A percentile compares a stretch with the other conserved stretches of the same genome.
These are phyloP conservation scores for Anoplopoma fimbria DNA, from an alignment of 2,113 vertebrate genomes.

Conservation along the genomic window DNA sequence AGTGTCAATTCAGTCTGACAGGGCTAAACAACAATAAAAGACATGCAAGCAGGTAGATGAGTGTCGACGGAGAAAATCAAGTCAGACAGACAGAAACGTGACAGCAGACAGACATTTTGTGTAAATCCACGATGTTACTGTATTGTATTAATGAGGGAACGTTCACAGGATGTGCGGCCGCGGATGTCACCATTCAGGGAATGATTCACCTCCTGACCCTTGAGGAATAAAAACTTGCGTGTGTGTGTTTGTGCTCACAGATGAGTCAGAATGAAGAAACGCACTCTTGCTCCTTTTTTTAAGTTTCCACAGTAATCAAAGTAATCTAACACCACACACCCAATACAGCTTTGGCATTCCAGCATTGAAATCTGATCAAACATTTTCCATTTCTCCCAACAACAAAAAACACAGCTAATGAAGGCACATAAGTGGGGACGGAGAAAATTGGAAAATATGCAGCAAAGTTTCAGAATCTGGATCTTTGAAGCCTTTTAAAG, in stretches of 20 bases:
- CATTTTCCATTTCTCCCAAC: background rate
- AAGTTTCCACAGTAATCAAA: conserved; percentile 16
- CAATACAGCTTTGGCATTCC: background rate
- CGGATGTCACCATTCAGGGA: background rate
- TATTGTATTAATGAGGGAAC: background rate
- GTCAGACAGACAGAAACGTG: no score
- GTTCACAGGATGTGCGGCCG: background rate
- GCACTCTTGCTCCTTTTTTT: conserved; percentile 4
- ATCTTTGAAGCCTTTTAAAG: background rate
- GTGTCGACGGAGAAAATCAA: no score
- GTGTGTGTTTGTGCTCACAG: background rate
- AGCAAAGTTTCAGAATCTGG: background rate
- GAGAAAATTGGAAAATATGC: background rate
- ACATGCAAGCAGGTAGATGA: no score
- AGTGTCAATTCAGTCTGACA: no score
- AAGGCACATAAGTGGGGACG: background rate
- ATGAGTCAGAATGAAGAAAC: conserved; percentile 16
- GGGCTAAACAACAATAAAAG: no score
- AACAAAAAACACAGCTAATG: background rate
- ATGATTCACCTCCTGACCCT: conserved; percentile 6
- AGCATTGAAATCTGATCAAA: conserved; percentile 15
- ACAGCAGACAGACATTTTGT: conserved; percentile 11
- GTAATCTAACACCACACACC: background rate
- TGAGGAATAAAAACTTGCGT: background rate
- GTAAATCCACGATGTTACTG: background rate